Base-by-base conservation (phyloP, 2,797 vertebrate species). In the Kryptopterus vitreolus region DNA sequence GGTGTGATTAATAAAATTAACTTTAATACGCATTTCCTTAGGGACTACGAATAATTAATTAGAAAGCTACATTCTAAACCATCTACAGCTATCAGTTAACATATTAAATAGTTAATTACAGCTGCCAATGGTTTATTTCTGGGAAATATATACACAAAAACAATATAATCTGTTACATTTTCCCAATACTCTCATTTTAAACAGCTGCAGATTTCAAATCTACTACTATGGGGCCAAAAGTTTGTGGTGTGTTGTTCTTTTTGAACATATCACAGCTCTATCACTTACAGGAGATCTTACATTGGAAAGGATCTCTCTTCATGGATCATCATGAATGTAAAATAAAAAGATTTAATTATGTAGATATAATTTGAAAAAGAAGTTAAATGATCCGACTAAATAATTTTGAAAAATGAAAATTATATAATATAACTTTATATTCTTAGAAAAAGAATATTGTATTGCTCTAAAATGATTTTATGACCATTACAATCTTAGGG, bases 41-140 rank as follows among this genome's bases (percentile, higher is more conserved):
- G 75, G 48, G 43, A 58, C 52, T 68, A 24, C 65, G 84, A 79
- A 82, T 75, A 81, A 77, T 77, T 75, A 46, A 76, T 79, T 84
- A 61, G 48, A 68, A 81, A 79, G 77, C 72, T 55, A 71, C 31
- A 35, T 11, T 65, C 55, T 77, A 78, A 61, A 78, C 53, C n/a
- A 76, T 66, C 65, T 59, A 20, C 55, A 26, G 20, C 18, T 46
- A 75, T 61, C 55, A 50, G 18, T n/a, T 52, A 31, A 48, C 22
- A 22, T 24, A 16, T 13, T 76, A 12, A 13, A 29, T 26, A 18
- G 38, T 24, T 81, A 75, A 85, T 85, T 79, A 81, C 52, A 77
- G 8, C 59, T 61, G 18, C 38, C 62, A 59, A 33, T 11, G 55
- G 26, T 83, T 76, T 80, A 83, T 82, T 81, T 83, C 75, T 38